Base-by-base conservation (phyloP, 2,888 invertebrate species). In the Drosophila maculinotata region DNA sequence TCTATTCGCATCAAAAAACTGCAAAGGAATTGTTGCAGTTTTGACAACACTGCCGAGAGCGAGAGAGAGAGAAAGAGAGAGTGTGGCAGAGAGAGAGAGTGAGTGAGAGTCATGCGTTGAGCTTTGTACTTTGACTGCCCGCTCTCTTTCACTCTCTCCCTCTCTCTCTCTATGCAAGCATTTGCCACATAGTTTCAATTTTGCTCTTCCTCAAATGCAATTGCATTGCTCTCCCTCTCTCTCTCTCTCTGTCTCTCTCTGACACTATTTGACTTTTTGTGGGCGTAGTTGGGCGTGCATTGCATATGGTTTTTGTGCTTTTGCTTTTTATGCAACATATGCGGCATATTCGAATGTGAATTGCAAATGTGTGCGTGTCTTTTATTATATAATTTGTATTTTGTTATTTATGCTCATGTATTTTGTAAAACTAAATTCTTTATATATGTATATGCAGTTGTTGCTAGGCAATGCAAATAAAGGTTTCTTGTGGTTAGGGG, bases 21-120 rank as follows among this genome's bases (percentile, higher is more conserved):
- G 82, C 79, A 83, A 68, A 79, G 85, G 82, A 83, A 83, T 82
- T 85, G 82, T 79, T 83, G 82, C 82, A 83, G 67, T 82, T 82
- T 63, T 79, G 31, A 70, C 60, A 63, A 73, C 69, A 66, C 23
- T 20, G 20, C 20, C 5, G 33, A 25, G n/a, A 8, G 23, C 9
- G 33, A 26, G 31, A 38, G 41, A 10, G 20, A 1, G 20, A 25
- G 44, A 42, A 23, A 9, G 28, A 30, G 14, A 2, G 41, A 36
- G 47, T 6, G 9, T 15, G 33, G 52, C 23, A 30, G 41, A 9
- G 35, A 9, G 49, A 25, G 12, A 47, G 17, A n/a, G 14, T n/a
- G 38, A 45, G 15, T 2, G 17, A 15, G 28, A 20, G 49, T 8
- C 15, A 25, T 25, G 28, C 20, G 35, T 20, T 39, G 39, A 60